Conservation (phyloP, 2,888 invertebrate species). For the Caenorhabditis becei region DNA sequence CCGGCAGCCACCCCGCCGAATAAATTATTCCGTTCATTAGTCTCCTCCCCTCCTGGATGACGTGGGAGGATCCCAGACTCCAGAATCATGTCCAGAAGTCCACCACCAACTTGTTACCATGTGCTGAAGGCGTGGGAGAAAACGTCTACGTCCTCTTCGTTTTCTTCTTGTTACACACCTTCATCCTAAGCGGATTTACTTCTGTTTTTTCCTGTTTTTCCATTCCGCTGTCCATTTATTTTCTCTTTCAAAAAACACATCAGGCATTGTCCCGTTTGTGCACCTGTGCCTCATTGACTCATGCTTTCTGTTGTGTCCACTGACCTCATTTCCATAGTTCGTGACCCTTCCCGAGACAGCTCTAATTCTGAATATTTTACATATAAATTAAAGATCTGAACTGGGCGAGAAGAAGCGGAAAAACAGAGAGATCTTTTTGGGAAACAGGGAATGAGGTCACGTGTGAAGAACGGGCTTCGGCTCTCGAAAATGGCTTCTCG, state of each 20-base stretch:
- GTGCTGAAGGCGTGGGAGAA: slow-evolving; percentile 8
- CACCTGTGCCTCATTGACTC: not conserved
- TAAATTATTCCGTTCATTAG: not conserved
- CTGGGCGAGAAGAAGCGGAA: not conserved
- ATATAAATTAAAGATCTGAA: slow-evolving; percentile 41
- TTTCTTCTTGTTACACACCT: not conserved
- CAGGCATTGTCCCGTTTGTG: not conserved
- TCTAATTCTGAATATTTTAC: slow-evolving; percentile 10
- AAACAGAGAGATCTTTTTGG: not conserved
- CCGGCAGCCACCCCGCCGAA: not conserved
- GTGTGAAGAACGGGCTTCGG: slow-evolving; percentile 21
- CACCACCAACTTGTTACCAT: not conserved
- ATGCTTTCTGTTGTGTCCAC: slow-evolving; percentile 3
- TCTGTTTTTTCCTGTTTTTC: not conserved
- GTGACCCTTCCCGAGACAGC: not conserved
- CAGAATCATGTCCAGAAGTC: not conserved
- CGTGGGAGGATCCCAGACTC: not conserved
- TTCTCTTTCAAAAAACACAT: no score
- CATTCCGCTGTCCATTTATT: no score
- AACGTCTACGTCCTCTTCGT: not conserved
- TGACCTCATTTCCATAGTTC: slow-evolving; percentile 32
- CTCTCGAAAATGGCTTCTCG: slow-evolving; percentile 10
- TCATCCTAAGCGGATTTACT: not conserved
- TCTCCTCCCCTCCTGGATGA: not conserved
- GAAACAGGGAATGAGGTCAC: slow-evolving; percentile 22